These are phyloP conservation scores for Hemitrygon akajei DNA, from an alignment of 2,797 vertebrate genomes.

Conservation along the genomic window DNA sequence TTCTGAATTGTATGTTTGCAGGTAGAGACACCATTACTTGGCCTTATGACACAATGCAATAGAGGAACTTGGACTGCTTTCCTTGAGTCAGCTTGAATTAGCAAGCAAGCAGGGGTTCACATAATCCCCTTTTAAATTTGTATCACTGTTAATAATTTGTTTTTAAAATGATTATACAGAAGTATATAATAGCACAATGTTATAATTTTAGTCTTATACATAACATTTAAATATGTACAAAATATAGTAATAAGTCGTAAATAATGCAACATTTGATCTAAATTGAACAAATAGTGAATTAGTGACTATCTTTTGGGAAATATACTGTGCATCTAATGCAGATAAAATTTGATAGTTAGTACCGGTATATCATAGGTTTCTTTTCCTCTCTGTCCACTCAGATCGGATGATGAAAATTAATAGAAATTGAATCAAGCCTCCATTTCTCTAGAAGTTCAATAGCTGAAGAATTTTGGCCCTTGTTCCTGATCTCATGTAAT, in stretches of 20 bases:
- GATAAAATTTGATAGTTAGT: background rate
- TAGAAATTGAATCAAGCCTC: background rate
- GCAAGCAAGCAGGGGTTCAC: background rate
- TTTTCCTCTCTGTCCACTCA: no score
- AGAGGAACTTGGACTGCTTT: background rate
- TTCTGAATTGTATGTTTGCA: background rate
- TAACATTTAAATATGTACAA: background rate
- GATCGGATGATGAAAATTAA: background rate
- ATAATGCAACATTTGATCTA: background rate
- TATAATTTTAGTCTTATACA: background rate
- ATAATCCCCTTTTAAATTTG: background rate
- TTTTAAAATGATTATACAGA: background rate
- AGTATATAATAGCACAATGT: background rate
- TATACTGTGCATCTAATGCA: background rate
- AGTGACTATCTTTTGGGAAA: background rate
- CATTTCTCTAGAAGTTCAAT: background rate
- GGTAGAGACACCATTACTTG: background rate
- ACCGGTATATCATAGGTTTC: background rate
- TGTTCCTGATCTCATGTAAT: background rate
- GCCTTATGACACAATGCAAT: background rate
- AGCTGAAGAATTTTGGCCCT: background rate
- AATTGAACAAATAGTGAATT: background rate
- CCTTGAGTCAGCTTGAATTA: background rate
- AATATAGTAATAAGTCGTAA: background rate
- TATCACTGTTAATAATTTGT: background rate